Evolutionary conservation across 1,140 invertebrate species (phyloP).

Genomic region (Neuroterus valhalla): DNA sequence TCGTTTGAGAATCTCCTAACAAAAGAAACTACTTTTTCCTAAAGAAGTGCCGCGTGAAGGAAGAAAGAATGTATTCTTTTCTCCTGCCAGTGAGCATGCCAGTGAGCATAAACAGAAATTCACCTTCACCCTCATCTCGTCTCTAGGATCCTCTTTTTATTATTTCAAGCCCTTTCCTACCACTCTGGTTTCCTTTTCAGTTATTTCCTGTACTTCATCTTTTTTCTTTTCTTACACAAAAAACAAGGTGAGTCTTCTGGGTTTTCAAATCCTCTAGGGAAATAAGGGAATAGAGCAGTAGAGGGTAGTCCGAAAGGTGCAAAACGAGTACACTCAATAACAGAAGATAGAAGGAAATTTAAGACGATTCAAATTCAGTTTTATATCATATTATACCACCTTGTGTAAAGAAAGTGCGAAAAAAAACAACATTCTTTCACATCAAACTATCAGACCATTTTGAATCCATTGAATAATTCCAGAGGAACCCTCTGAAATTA

Average conservation of each 20-base stretch:
- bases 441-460: too few relatives aligned
- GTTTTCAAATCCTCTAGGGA: background rate
- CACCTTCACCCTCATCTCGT: background rate
- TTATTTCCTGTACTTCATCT: background rate
- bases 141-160: background rate
- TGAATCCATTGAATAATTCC: too few relatives aligned
- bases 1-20: constrained; percentile 11
- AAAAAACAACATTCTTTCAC: too few relatives aligned
- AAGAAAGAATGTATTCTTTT: constrained; percentile 20
- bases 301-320: too few relatives aligned
- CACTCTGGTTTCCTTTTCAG: background rate
- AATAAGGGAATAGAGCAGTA: too few relatives aligned
- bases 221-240: background rate
- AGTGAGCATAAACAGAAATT: background rate
- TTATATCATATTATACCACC: too few relatives aligned
- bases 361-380: too few relatives aligned
- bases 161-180: background rate
- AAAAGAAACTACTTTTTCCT: background rate
- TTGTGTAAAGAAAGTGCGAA: too few relatives aligned
- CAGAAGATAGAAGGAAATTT: too few relatives aligned
- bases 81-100: background rate
- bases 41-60: background rate
- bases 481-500: too few relatives aligned
- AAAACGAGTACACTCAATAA: too few relatives aligned
- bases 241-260: background rate